Evolutionary conservation across 2,797 vertebrate species (phyloP), one percentile per base, ranked within the genome.

Genomic region (Tenualosa ilisha): DNA sequence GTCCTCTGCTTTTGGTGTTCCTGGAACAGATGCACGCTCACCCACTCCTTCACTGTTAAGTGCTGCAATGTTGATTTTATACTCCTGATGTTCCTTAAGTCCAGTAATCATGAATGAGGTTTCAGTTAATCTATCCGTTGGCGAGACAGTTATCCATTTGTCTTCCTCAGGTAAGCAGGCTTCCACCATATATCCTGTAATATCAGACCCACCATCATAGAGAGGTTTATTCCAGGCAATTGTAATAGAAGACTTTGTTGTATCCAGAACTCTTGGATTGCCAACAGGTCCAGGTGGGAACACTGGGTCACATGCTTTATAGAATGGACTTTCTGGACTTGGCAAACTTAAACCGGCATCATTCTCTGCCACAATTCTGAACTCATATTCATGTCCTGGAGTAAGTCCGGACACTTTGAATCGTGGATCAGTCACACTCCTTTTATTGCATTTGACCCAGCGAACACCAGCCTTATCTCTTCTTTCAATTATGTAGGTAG

Each of bases 401-500:
- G 97, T 98, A 83, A 99, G 96, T 85, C 97, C 97, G 87, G 98
- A 97, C 9, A 96, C 98, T 93, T 99, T 99, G 87, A 96, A 99
- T 88, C 98, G 95, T 89, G 99, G 94, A 88, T 99, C 98, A 88
- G 96, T 98, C 86, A 99, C 96, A 84, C 94, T 96, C 51, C 96
- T 97, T 91, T 98, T 99, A 92, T 99, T 99, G 89, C 98, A 99
- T 92, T 98, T 99, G 81, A 99, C 96, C 98, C 98, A 99, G 49
- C 98, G 97, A 11, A 99, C 90, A 56, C 98, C 98, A 88, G 96
- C 92, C 92, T 95, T 99, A 88, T 99, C 98, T 88, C 97, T 96
- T 68, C 97, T 97, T 91, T 99, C 98, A 90, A 99, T 95, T 81
- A 99, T 94, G 84, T 99, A 99, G 83, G 97, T 98, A 89, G 94